Percentiles rank a stretch among this genome's conserved stretches.
Conservation (phyloP, 2,888 invertebrate species). For the Lithodes maja region DNA sequence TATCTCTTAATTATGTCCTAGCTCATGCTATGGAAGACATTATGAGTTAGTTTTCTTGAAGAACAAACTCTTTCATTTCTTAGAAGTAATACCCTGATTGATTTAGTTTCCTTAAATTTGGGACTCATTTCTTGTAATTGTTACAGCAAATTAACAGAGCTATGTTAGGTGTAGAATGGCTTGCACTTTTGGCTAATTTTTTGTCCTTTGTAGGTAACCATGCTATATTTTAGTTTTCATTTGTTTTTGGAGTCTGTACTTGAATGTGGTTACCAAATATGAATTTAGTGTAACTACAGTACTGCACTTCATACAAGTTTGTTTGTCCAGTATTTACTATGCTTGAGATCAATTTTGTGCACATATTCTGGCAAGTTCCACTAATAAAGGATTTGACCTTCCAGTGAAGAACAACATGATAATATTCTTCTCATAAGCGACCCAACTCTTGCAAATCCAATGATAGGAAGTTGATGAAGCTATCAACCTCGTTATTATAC, state of each 20-base stretch:
- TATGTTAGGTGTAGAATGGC: constrained; percentile 58
- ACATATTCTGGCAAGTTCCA: constrained; percentile 11
- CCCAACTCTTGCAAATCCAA: not conserved
- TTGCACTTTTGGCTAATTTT: constrained; percentile 61
- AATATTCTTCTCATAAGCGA: not conserved
- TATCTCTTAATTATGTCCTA: not conserved
- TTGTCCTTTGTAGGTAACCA: constrained; percentile 52
- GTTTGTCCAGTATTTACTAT: constrained; percentile 44
- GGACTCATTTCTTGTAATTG: constrained; percentile 7
- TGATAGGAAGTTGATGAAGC: constrained; percentile 4
- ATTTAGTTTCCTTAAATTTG: constrained; percentile 23
- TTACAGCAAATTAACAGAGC: constrained; percentile 44
- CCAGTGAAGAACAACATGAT: not conserved
- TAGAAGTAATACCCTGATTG: constrained; percentile 17
- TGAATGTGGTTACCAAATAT: constrained; percentile 60
- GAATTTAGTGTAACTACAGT: constrained; percentile 43
- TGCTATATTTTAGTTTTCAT: constrained; percentile 65
- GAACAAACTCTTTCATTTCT: constrained; percentile 30
- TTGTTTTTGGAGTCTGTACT: constrained; percentile 55
- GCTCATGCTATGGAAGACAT: not conserved
- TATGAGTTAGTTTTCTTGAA: constrained; percentile 10
- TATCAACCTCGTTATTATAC: no score
- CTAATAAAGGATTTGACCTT: constrained; percentile 35
- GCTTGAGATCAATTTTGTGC: constrained; percentile 27
- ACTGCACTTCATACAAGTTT: constrained; percentile 24